These are phyloP conservation scores for Hemibagrus guttatus DNA, from an alignment of 2,797 vertebrate genomes.

Conservation along the genomic window DNA sequence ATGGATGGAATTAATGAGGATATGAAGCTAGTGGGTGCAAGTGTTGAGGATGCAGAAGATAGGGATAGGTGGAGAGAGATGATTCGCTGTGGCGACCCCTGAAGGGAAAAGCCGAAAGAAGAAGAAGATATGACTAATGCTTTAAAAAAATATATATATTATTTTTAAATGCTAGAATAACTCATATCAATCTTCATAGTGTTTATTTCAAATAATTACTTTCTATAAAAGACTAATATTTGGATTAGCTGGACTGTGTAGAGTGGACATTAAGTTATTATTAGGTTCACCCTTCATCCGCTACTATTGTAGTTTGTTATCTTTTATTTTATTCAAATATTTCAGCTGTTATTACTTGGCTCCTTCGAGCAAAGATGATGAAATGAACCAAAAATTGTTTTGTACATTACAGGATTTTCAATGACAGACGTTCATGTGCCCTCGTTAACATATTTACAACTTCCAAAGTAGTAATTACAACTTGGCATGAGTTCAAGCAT, in stretches of 20 bases:
- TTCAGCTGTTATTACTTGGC: neutral
- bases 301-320: neutral
- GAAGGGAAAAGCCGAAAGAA: no score
- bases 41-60: no score
- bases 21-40: no score
- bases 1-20: no score
- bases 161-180: no score
- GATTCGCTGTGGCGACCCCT: no score
- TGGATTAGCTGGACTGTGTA: neutral
- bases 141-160: neutral
- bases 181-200: neutral
- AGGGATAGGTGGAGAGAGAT: no score
- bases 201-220: neutral
- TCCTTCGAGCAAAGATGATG: neutral
- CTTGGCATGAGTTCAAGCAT: neutral
- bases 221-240: neutral
- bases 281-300: neutral
- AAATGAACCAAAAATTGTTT: neutral
- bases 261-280: neutral
- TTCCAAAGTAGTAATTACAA: constrained; percentile 1
- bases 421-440: neutral
- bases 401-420: neutral
- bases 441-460: neutral
- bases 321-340: neutral
- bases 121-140: no score